Base-by-base conservation (phyloP, 2,113 vertebrate genomes). In the Hippocampus guttulatus region DNA sequence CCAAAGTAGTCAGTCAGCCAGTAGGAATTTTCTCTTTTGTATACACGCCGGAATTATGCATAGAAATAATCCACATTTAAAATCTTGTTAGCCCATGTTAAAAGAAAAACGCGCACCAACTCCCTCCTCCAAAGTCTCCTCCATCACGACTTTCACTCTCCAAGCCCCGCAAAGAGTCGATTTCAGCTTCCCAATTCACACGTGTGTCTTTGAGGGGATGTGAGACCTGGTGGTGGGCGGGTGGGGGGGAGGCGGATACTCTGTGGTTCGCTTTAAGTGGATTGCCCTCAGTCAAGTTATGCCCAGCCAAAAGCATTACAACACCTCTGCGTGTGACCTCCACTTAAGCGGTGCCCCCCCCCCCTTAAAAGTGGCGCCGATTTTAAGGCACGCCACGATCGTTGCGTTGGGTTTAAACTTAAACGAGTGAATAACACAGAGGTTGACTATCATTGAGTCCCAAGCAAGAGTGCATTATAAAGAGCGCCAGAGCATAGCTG, bases 241-340 rank as follows among this genome's bases (percentile, higher is more conserved):
- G 9, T 16, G 43, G 40, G 73, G 43, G 75, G 47, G 69, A 51
- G 38, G 57, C 40, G 67, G 33, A 33, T 15, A 23, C 3, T 67
- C 64, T 33, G 73, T 71, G 84, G 83, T 82, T 86, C 78, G 75
- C 75, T 89, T 89, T 91, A 90, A 91, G 86, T 90, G 89, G 87
- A 90, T 89, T 89, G 85, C 84, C 80, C 83, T 86, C 66, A 61
- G 77, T 77, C 64, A 78, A 81, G 81, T 84, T 83, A 82, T 88
- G 77, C 84, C 88, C 83, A 75, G 85, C 83, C 84, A 68, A 74
- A 82, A 83, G 87, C 82, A 88, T 90, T 89, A 86, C 88, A 84
- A 88, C 87, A 65, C 87, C 88, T 87, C 55, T 2, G 65, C 43
- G 2, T 84, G 70, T 86, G 86, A 89, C 87, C 89, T 88, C 84